Evolutionary conservation across 1,140 invertebrate genomes (phyloP).

Genomic region (Cotesia typhae): DNA sequence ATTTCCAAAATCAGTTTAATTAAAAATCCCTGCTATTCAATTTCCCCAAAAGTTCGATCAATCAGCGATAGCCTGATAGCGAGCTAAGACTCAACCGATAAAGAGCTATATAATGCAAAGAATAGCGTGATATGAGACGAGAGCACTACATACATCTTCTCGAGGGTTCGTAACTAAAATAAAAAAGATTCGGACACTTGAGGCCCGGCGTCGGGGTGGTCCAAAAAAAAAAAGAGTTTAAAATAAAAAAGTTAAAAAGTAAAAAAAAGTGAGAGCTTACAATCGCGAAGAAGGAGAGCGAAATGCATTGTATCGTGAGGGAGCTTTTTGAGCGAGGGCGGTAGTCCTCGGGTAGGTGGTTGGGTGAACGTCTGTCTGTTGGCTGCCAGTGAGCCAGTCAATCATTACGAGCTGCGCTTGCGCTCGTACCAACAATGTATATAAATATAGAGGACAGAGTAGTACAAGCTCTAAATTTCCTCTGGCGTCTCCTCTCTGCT

Average conservation of each 20-base stretch:
- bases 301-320: conserved; percentile 23
- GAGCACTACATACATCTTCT: not conserved
- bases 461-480: conserved; percentile 35
- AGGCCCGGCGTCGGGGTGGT: not conserved
- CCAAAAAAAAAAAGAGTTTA: not conserved
- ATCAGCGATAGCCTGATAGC: not conserved
- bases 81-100: not conserved
- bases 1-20: no score
- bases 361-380: conserved; percentile 66
- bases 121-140: not conserved
- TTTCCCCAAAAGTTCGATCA: no score
- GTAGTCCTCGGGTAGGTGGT: conserved; percentile 2
- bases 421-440: conserved; percentile 47
- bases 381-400: conserved; percentile 67
- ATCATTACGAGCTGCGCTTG: conserved; percentile 65
- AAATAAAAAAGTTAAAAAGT: not conserved
- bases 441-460: conserved; percentile 10
- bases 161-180: not conserved
- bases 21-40: no score
- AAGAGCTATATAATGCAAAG: not conserved
- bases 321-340: conserved; percentile 27
- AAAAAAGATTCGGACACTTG: conserved; percentile 23
- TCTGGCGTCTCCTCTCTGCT: conserved; percentile 18
- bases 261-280: not conserved
- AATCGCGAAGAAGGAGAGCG: not conserved